Percentiles rank a stretch among this genome's conserved stretches.
Conservation (phyloP, 1,140 invertebrate genomes). For the Aphaenogaster floridana region DNA sequence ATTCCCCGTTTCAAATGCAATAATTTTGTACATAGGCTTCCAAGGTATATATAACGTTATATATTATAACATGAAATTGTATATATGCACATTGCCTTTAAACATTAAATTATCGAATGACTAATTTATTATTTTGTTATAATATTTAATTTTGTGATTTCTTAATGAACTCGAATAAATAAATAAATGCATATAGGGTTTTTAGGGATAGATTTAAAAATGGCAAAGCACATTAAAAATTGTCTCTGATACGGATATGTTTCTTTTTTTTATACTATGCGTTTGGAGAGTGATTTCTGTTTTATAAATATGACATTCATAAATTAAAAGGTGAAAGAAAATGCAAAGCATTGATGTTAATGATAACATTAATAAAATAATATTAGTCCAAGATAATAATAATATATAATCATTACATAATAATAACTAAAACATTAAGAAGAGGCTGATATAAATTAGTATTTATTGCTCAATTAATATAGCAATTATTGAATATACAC, state of each 20-base stretch:
- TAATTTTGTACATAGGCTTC: constrained; percentile 51
- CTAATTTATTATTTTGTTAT: constrained; percentile 18
- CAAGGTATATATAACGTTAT: constrained; percentile 27
- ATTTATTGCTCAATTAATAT: background rate
- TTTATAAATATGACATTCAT: constrained; percentile 42
- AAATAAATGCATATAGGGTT: background rate
- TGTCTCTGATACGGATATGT: background rate
- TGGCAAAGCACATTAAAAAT: background rate
- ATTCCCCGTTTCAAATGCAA: background rate
- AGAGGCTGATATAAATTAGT: constrained; percentile 5
- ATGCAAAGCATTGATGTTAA: background rate
- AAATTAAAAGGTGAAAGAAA: constrained; percentile 19
- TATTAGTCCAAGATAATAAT: background rate
- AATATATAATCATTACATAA: constrained; percentile 4
- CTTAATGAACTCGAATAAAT: background rate
- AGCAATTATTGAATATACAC: background rate
- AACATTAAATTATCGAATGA: constrained; percentile 25
- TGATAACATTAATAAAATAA: constrained; percentile 35
- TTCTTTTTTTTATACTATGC: background rate
- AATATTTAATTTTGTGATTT: constrained; percentile 20
- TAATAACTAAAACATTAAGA: constrained; percentile 16
- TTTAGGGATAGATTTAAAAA: constrained; percentile 2
- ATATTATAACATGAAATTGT: background rate
- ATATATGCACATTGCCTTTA: constrained; percentile 12
- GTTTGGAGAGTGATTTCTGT: background rate